phyloP scores from a whole-genome alignment of 92 coral and sea anemone genomes.

The Isaurus tuberculatus region DNA sequence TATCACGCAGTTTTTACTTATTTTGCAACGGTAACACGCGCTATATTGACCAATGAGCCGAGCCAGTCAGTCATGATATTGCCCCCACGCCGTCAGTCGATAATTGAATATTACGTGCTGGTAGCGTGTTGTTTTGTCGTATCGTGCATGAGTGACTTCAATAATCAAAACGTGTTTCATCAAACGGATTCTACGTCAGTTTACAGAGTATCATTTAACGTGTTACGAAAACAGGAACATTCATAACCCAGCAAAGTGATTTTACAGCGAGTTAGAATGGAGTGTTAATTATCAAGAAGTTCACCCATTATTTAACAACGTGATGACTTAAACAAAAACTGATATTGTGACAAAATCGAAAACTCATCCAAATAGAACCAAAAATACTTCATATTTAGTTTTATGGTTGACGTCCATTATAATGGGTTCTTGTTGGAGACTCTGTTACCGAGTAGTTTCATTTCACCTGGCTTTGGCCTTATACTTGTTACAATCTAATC shows the following conservation, averaged over 20 bases:
- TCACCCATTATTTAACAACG: background rate
- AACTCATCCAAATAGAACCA: background rate
- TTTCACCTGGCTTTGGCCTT: background rate
- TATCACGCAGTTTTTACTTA: too few relatives aligned
- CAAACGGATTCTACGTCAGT: conserved; percentile 9
- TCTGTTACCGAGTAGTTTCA: background rate
- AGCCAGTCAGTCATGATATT: background rate
- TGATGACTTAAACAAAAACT: background rate
- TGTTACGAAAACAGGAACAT: background rate
- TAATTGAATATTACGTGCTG: background rate
- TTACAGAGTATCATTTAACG: background rate
- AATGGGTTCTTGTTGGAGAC: background rate
- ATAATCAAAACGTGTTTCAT: background rate
- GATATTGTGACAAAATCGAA: background rate
- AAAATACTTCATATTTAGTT: background rate
- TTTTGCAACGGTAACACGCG: too few relatives aligned
- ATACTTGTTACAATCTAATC: background rate
- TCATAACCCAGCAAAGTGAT: background rate
- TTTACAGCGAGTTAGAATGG: background rate
- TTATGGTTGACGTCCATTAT: background rate
- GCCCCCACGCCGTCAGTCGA: background rate
- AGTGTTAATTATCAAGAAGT: background rate
- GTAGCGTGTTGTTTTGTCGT: background rate
- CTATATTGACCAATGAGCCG: background rate
- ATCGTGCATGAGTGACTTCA: background rate